These are phyloP conservation scores for Lasiommata megera DNA, from an alignment of 2,888 invertebrate genomes.

Conservation along the genomic window DNA sequence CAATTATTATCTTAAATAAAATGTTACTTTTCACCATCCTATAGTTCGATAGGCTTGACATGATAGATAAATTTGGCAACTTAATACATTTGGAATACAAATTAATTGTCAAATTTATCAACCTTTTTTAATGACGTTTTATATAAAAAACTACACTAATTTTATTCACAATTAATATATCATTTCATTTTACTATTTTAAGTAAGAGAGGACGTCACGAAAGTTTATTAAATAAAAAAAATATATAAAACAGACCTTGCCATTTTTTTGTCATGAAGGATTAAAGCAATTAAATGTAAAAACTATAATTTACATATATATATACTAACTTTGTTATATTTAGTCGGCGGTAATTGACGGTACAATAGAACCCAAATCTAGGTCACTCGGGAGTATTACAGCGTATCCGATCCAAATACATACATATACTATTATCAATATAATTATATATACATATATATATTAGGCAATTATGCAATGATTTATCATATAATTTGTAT, in stretches of 20 bases:
- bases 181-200: background rate
- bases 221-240: background rate
- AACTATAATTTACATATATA: background rate
- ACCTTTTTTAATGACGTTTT: background rate
- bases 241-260: background rate
- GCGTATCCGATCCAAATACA: background rate
- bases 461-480: no score
- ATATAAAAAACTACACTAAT: background rate
- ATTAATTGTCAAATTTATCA: no score
- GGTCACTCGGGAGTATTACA: background rate
- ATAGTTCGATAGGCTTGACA: no score
- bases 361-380: conserved; percentile 16
- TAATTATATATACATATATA: background rate
- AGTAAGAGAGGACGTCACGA: conserved; percentile 1
- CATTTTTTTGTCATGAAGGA: background rate
- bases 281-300: background rate
- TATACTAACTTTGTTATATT: background rate
- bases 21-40: no score
- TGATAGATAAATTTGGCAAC: no score
- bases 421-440: no score
- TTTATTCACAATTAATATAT: conserved; percentile 1
- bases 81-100: no score
- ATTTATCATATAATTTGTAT: no score
- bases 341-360: conserved; percentile 28
- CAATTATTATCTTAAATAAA: no score